Base-by-base conservation (phyloP, 2,888 invertebrate species). In the Rhorus exstirpatorius region DNA sequence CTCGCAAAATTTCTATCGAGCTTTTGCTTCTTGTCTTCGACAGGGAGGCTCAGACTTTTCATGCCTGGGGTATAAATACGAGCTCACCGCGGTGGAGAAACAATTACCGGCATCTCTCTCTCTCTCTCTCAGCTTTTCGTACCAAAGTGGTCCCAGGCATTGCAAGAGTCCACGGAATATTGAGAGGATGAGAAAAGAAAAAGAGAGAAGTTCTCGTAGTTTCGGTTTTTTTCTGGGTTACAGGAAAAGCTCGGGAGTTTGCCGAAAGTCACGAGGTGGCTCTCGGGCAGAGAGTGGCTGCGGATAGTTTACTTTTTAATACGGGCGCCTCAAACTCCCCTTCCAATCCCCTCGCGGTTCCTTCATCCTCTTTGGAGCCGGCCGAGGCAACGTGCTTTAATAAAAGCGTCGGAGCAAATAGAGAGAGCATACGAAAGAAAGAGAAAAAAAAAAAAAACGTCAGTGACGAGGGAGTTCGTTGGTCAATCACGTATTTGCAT, bases 251-350 rank as follows among this genome's bases (percentile, higher is more conserved):
- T 63, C 65, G 65, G n/a, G 44, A 60, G 51, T 49, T 49, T 14
- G 72, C 58, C 21, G 53, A 49, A 76, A 79, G 79, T 49, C 80
- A 65, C 53, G 60, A 21, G 70, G 72, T 53, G 55, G 71, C 26
- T 44, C 26, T 2, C 51, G 58, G 38, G n/a, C n/a, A n/a, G 10
- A 53, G 74, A 79, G 77, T 76, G 75, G 83, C 63, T 81, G 84
- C 70, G 71, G 82, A 85, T 87, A 89, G 89, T 91, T 91, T 89
- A 90, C 89, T 90, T 90, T 91, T 91, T 90, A 90, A 91, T 91
- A 91, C 88, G 84, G 77, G 19, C 46, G 19, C 26, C 38, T 31
- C 31, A 31, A 31, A 31, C 31, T 31, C 31, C 6, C 31, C 26
- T 68, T 21, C n/a, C 49, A 31, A 35, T 46, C 41, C 35, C 58